phyloP scores from a whole-genome alignment of 2,113 vertebrate species.

The Pyxicephalus adspersus region DNA sequence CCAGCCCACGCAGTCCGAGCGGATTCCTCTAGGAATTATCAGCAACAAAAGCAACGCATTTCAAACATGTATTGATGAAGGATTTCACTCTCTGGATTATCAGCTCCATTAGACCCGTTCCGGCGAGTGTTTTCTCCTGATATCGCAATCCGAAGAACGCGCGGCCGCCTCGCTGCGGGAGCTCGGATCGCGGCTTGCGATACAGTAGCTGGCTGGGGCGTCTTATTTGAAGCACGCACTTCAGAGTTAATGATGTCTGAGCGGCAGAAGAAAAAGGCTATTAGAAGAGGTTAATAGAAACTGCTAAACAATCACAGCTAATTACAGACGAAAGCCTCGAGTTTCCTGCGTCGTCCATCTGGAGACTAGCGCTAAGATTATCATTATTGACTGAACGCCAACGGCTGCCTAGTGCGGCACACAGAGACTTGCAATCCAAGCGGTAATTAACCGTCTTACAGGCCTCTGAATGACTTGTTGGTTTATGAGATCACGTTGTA shows the following conservation, averaged over 20 bases:
- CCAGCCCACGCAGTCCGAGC: no score
- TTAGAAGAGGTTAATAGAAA: constrained; percentile 27
- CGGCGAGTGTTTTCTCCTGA: constrained; percentile 8
- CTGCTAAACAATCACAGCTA: neutral
- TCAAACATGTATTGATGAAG: neutral
- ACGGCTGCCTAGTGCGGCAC: no score
- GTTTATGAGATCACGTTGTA: no score
- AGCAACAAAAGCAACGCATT: no score
- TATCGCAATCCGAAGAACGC: neutral
- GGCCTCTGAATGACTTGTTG: no score
- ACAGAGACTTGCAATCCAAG: no score
- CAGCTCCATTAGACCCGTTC: constrained; percentile 8
- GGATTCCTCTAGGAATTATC: no score
- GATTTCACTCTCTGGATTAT: constrained; percentile 18
- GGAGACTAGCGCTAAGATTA: no score
- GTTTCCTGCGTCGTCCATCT: neutral
- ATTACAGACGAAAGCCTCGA: neutral
- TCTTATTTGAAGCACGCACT: constrained; percentile 17
- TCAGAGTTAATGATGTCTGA: constrained; percentile 21
- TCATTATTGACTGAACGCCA: no score
- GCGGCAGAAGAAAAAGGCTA: neutral
- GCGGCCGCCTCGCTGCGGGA: neutral
- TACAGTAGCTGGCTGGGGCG: neutral
- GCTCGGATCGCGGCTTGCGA: neutral
- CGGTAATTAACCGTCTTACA: no score